Evolutionary conservation across 1,140 invertebrate species (phyloP), one percentile per base, ranked within the genome.

Genomic region (Calephelis virginiensis): DNA sequence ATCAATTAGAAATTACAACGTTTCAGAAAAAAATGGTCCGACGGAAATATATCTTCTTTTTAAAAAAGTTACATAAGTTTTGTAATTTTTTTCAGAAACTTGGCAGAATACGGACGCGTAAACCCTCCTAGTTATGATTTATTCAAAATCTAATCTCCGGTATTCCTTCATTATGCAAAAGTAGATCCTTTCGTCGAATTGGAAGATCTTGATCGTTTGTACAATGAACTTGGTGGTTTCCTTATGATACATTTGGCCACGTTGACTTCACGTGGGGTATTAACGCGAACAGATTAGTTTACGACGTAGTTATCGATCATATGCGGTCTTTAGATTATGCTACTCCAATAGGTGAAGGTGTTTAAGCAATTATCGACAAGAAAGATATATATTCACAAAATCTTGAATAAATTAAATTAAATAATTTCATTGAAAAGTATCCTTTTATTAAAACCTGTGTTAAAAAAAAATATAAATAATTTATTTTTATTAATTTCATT

Each of bases 171-270:
- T 80, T 96, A 94, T 76, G 94, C 94, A 5, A 92, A 94, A 45
- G 95, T 95, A 71, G 97, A 97, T 81, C 94, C 93, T 76, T 82
- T 97, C 0, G 94, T 93, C 1, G 92, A 93, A 64, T 86, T 92
- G 6, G 77, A 78, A 10, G 94, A 95, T 75, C 91, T 95, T 1
- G 89, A 93, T 69, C 89, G 90, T 59, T 76, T 95, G 50, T 92
- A 91, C 14, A 82, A 86, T 8, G 92, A 92, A 76, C 85, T 95
- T 43, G 93, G 93, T 8, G 92, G 92, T 68, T 94, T 63, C 86
- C 91, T 0, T 71, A 89, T 72, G 68, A 84, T 37, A 80, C 78
- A 0, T 94, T 93, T 70, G 92, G 91, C 71, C 93, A 94, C 72
- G 70, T 93, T 28, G 93, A 94, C 80, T 91, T 93, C 69, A 81